Evolutionary conservation across 2,113 vertebrate genomes (phyloP).

Genomic region (Salvator merianae): DNA sequence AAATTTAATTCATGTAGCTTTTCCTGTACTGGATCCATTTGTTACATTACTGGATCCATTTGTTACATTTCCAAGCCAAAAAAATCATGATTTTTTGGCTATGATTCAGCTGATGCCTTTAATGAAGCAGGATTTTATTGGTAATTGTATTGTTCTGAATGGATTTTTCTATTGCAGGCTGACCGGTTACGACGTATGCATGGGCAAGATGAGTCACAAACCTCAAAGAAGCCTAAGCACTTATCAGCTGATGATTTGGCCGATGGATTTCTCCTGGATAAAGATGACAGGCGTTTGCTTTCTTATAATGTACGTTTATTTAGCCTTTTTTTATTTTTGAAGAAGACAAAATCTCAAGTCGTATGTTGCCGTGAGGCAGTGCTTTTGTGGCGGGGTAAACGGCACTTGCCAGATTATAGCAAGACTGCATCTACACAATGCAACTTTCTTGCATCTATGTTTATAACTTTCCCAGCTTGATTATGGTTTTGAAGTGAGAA

Average conservation of each 20-base stretch:
- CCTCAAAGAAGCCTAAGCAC: constrained; percentile 69
- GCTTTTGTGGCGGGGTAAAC: not conserved
- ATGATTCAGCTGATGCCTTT: not conserved
- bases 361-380: not conserved
- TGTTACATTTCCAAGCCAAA: too few species aligned
- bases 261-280: constrained; percentile 89
- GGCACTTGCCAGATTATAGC: not conserved
- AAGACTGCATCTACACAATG: too few species aligned
- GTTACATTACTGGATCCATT: too few species aligned
- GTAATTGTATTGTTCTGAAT: not conserved
- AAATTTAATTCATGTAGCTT: not conserved
- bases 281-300: constrained; percentile 82
- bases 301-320: constrained; percentile 81
- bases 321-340: not conserved
- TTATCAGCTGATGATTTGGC: constrained; percentile 91
- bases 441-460: not conserved
- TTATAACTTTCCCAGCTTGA: not conserved
- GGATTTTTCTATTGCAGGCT: constrained; percentile 72
- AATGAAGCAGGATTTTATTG: not conserved
- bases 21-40: not conserved
- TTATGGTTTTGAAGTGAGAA: too few species aligned
- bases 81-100: not conserved
- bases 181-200: constrained; percentile 90
- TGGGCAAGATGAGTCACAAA: constrained; percentile 72
- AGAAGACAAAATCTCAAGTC: not conserved